Conservation (phyloP, 1,140 invertebrate species). For the Pantala flavescens region DNA sequence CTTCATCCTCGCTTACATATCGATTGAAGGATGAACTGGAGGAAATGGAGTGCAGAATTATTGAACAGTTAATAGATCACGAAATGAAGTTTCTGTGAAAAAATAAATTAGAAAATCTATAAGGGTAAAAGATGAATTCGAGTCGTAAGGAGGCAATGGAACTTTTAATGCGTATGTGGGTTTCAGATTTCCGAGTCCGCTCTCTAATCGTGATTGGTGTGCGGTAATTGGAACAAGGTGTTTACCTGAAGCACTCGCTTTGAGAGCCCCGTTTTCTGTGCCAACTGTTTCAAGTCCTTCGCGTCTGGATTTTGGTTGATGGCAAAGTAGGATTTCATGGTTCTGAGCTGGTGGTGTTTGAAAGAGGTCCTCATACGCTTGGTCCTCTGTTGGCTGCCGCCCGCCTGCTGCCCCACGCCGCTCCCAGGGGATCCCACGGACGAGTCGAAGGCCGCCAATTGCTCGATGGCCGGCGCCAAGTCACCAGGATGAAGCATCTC, state of each 20-base stretch:
- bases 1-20: no score
- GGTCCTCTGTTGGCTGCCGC: conserved; percentile 46
- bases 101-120: no score
- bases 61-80: no score
- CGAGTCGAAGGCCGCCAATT: conserved; percentile 55
- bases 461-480: conserved; percentile 65
- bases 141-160: no score
- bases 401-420: conserved; percentile 31
- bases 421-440: conserved; percentile 56
- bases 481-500: conserved; percentile 62
- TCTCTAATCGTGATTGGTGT: no score
- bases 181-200: no score
- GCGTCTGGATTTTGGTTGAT: conserved; percentile 97
- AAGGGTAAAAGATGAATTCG: no score
- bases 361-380: conserved; percentile 94
- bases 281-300: conserved; percentile 88
- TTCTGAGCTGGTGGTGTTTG: conserved; percentile 92
- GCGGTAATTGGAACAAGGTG: no score
- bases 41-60: no score
- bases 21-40: no score
- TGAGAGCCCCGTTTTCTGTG: conserved; percentile 92
- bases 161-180: no score
- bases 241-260: conserved; percentile 90
- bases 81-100: no score
- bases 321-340: conserved; percentile 95